phyloP scores from a whole-genome alignment of 2,797 vertebrate genomes.

The Lacerta agilis region DNA sequence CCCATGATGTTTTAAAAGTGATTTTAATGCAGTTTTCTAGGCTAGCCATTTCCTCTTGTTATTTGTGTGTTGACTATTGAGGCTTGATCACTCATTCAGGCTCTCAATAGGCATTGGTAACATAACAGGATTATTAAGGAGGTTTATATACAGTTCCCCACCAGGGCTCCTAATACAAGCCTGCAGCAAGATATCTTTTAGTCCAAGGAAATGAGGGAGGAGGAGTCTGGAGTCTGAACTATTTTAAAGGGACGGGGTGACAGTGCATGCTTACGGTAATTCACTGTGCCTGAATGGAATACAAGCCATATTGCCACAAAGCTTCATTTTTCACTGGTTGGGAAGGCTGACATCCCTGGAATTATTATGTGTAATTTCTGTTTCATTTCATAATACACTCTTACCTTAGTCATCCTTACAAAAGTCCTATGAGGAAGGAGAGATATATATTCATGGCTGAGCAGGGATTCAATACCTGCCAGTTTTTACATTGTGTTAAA shows the following conservation, averaged over 20 bases:
- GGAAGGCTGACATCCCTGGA: neutral
- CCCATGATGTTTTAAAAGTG: conserved; percentile 43
- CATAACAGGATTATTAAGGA: neutral
- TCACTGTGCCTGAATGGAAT: no score
- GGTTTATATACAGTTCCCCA: neutral
- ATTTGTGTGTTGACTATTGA: neutral
- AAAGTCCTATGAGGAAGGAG: neutral
- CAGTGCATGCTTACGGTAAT: no score
- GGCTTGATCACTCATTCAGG: neutral
- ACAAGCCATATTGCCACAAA: neutral
- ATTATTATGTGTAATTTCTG: neutral
- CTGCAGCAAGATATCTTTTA: neutral
- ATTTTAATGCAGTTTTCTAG: conserved; percentile 56
- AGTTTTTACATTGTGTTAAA: neutral
- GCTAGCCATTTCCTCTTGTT: conserved; percentile 17
- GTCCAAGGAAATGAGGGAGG: neutral
- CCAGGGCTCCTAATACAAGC: neutral
- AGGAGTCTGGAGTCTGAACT: neutral
- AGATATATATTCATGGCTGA: neutral
- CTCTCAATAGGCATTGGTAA: neutral
- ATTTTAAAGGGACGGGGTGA: no score
- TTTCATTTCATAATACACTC: neutral
- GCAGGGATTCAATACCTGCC: neutral
- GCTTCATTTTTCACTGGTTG: neutral
- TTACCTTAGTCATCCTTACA: neutral